Evolutionary conservation across 2,888 invertebrate species (phyloP).

Genomic region (Oligia fasciuncula): DNA sequence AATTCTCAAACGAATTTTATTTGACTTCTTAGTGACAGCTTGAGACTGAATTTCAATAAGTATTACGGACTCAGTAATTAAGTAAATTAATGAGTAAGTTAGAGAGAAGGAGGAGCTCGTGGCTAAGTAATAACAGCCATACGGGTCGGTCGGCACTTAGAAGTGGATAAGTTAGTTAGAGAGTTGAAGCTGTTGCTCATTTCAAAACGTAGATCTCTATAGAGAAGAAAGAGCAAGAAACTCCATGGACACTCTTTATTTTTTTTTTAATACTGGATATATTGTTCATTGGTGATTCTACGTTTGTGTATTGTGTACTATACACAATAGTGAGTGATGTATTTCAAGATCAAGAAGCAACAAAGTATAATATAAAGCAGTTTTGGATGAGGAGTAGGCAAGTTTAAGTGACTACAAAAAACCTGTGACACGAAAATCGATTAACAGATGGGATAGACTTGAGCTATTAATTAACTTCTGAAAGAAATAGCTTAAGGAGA

Average conservation of each 20-base stretch:
- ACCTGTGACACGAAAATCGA: neutral
- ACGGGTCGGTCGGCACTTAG: neutral
- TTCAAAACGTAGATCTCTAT: too few relatives aligned
- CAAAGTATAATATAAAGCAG: neutral
- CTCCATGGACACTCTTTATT: neutral
- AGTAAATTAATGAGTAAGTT: neutral
- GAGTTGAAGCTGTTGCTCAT: neutral
- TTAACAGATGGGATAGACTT: neutral
- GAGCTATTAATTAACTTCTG: neutral
- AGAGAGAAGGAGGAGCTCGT: too few relatives aligned
- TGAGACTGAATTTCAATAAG: neutral
- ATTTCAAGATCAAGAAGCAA: neutral
- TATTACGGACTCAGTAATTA: neutral
- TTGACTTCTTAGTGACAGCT: neutral
- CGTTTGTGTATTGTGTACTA: neutral
- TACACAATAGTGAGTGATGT: neutral
- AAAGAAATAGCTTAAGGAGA: neutral
- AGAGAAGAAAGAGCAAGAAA: neutral
- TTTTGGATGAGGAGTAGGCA: neutral
- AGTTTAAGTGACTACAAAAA: neutral
- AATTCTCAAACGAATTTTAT: neutral
- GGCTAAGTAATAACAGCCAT: too few relatives aligned
- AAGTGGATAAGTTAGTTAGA: neutral
- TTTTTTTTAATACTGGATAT: neutral
- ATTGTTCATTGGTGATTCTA: neutral